These are phyloP conservation scores for Lypha dubia DNA, from an alignment of 2,888 invertebrate genomes.

Conservation along the genomic window DNA sequence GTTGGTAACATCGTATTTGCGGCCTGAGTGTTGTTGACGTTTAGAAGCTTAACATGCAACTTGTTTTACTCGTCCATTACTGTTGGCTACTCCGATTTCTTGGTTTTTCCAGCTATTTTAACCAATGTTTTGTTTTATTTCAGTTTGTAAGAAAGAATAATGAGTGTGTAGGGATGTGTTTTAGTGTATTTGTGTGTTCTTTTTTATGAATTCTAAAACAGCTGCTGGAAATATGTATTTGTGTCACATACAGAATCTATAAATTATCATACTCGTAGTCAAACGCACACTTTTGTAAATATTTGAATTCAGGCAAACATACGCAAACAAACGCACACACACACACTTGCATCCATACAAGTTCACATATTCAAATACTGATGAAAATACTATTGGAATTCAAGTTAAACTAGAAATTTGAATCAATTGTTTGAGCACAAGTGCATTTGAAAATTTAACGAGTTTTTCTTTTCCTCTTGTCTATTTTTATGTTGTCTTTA, in stretches of 20 bases:
- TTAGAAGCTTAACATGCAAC: constrained; percentile 55
- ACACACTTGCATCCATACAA: not conserved
- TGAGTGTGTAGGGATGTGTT: not conserved
- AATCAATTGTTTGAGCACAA: constrained; percentile 71
- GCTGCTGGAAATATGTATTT: constrained; percentile 67
- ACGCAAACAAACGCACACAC: not conserved
- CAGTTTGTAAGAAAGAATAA: not conserved
- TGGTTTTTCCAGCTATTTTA: constrained; percentile 1
- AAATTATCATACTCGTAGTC: constrained; percentile 43
- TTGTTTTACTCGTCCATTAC: constrained; percentile 54
- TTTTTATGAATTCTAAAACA: constrained; percentile 58
- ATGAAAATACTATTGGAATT: constrained; percentile 41
- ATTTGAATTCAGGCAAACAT: not conserved
- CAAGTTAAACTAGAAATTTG: constrained; percentile 71
- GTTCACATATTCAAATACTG: constrained; percentile 10
- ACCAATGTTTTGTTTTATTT: constrained; percentile 25
- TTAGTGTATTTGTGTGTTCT: not conserved
- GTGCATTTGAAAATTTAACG: constrained; percentile 70
- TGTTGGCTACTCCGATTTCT: constrained; percentile 12
- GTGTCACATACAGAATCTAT: constrained; percentile 65
- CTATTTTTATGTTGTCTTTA: constrained; percentile 8
- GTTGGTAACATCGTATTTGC: constrained; percentile 34
- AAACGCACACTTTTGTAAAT: not conserved
- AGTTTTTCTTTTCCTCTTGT: constrained; percentile 40
- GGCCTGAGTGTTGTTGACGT: constrained; percentile 40